Percentiles rank a stretch among this genome's conserved stretches.
Conservation (phyloP, 1,140 invertebrate species). For the Bombus terrestris region DNA sequence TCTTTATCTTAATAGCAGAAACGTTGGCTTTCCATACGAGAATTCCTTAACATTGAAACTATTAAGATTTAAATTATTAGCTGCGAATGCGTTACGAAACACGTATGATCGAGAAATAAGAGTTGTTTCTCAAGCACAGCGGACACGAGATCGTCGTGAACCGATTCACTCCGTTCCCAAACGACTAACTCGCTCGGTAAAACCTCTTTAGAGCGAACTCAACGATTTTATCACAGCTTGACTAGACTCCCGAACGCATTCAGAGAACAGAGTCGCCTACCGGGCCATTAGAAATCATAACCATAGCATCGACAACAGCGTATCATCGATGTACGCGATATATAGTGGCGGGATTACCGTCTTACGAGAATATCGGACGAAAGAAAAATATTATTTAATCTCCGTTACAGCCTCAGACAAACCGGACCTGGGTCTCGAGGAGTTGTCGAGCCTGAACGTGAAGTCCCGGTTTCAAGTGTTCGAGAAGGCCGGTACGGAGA, state of each 20-base stretch:
- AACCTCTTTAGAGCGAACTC: slow-evolving; percentile 27
- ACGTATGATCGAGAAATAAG: too few relatives aligned
- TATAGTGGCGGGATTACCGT: neutral
- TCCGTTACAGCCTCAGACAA: slow-evolving; percentile 90
- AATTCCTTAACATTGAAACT: too few relatives aligned
- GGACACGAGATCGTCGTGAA: slow-evolving; percentile 10
- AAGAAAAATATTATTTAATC: slow-evolving; percentile 8
- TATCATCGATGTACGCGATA: neutral
- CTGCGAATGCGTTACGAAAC: too few relatives aligned
- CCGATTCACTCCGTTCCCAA: neutral
- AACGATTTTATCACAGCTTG: slow-evolving; percentile 19
- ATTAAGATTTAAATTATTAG: too few relatives aligned
- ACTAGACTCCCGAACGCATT: slow-evolving; percentile 12
- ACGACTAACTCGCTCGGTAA: slow-evolving; percentile 14
- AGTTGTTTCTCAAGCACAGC: neutral
- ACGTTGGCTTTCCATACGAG: too few relatives aligned
- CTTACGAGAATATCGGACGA: neutral
- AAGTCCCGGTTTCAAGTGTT: slow-evolving; percentile 94
- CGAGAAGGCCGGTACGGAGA: slow-evolving; percentile 85
- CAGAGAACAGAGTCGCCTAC: neutral
- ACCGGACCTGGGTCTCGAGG: slow-evolving; percentile 93
- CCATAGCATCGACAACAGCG: neutral
- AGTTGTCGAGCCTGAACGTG: slow-evolving; percentile 91
- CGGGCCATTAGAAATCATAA: slow-evolving; percentile 10
- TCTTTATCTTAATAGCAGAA: too few relatives aligned